Conservation (phyloP, 2,113 vertebrate species). For the Seriola quinqueradiata region DNA sequence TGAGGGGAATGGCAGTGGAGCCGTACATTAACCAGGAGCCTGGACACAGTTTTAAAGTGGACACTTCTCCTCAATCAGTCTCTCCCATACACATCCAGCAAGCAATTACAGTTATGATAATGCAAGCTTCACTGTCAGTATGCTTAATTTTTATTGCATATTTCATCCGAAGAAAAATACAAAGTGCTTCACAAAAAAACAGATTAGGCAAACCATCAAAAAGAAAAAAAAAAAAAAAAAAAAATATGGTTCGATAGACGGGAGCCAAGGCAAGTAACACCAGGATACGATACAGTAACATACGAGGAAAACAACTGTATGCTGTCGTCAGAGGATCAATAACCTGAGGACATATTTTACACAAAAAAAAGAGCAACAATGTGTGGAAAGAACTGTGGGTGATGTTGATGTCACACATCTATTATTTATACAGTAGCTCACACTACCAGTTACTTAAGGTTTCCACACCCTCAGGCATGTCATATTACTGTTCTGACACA, state of each 20-base stretch:
- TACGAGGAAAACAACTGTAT: not conserved
- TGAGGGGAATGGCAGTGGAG: conserved; percentile 17
- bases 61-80: not conserved
- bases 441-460: no score
- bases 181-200: not conserved
- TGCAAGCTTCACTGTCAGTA: not conserved
- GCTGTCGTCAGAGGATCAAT: not conserved
- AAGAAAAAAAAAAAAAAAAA: not conserved
- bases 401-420: not conserved
- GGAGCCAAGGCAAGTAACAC: not conserved
- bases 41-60: conserved; percentile 4
- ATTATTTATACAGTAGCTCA: not conserved
- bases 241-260: not conserved
- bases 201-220: not conserved
- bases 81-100: not conserved
- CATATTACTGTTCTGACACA: not conserved
- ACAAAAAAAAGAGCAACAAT: not conserved
- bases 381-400: not conserved
- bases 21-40: conserved; percentile 3
- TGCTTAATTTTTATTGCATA: not conserved
- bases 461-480: not conserved
- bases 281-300: not conserved
- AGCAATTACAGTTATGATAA: conserved; percentile 1
- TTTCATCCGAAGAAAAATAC: not conserved
- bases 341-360: not conserved